Conservation (phyloP, 1,140 invertebrate genomes). For the Pseudomyrmex cubaensis region DNA sequence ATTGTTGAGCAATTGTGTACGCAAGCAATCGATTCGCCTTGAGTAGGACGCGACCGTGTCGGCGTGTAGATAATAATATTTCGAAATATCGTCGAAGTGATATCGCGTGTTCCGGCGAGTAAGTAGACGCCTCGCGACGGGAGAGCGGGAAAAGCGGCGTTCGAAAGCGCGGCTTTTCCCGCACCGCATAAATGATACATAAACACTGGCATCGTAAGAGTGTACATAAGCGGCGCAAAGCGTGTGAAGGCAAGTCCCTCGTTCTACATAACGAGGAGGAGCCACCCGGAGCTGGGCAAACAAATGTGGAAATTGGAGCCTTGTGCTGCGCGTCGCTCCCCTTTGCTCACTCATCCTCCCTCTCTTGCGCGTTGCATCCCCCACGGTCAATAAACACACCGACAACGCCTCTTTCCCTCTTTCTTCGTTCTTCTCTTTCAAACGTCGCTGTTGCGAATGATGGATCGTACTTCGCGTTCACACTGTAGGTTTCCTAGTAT, state of each 20-base stretch:
- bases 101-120: constrained; percentile 7
- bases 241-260: constrained; percentile 32
- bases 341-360: background rate
- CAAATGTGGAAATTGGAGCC: constrained; percentile 70
- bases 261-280: constrained; percentile 58
- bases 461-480: background rate
- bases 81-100: constrained; percentile 11
- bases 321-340: background rate
- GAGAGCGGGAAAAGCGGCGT: constrained; percentile 10
- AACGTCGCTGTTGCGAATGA: constrained; percentile 22
- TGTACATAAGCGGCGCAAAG: constrained; percentile 65
- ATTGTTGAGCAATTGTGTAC: constrained; percentile 15
- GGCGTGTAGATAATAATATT: background rate
- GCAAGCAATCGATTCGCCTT: background rate
- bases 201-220: constrained; percentile 65
- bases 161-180: constrained; percentile 64
- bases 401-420: background rate
- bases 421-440: background rate
- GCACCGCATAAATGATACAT: constrained; percentile 72
- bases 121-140: constrained; percentile 7
- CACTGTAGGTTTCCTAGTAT: constrained; percentile 23
- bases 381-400: constrained; percentile 58
- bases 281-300: constrained; percentile 64
- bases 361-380: background rate
- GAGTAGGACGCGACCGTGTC: background rate